Base-by-base conservation (phyloP, 2,797 vertebrate species). In the Protosalanx chinensis region DNA sequence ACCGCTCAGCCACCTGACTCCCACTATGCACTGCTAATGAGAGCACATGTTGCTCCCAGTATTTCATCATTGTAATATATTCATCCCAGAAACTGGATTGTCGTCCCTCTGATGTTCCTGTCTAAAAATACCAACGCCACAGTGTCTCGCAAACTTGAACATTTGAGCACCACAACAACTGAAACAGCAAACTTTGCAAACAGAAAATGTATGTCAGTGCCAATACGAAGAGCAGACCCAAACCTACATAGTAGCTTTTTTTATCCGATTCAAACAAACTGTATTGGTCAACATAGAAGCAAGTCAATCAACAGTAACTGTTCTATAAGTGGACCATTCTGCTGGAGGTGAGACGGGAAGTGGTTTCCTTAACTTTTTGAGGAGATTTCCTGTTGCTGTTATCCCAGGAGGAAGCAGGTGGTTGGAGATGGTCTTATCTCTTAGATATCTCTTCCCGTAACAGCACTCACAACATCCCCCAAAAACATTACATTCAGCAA, bases 371-470 rank as follows among this genome's bases (percentile, higher is more conserved):
- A 73, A 70, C 75, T 82, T 82, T 77, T 74, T 66, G 66, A 20
- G 30, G 75, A 71, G 64, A 68, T 60, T 84, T 82, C 77, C 82
- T 78, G 70, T 67, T 2, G 16, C 73, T 64, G 15, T 77, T 74
- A 67, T 82, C 61, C 58, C 16, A 64, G 0, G 57, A 83, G 78
- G 79, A 85, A 87, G 74, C 74, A 70, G 76, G 76, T 82, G 76
- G 63, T 76, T 1, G 68, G 75, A 65, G 29, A 62, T 66, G 64
- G 13, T 68, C 70, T 70, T 81, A 60, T 80, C 72, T 78, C n/a
- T 71, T 59, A 62, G 33, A 16, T 27, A 8, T 51, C 66, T 69
- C 41, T 60, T 64, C 33, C 71, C 59, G 12, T 64, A 20, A 37
- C 32, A 35, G 20, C 72, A 68, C 8, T 59, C 27, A 32, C n/a